Percentiles rank a stretch among this genome's conserved stretches.
These are phyloP conservation scores for Mimachlamys varia DNA, from an alignment of 2,888 invertebrate genomes.

Conservation along the genomic window DNA sequence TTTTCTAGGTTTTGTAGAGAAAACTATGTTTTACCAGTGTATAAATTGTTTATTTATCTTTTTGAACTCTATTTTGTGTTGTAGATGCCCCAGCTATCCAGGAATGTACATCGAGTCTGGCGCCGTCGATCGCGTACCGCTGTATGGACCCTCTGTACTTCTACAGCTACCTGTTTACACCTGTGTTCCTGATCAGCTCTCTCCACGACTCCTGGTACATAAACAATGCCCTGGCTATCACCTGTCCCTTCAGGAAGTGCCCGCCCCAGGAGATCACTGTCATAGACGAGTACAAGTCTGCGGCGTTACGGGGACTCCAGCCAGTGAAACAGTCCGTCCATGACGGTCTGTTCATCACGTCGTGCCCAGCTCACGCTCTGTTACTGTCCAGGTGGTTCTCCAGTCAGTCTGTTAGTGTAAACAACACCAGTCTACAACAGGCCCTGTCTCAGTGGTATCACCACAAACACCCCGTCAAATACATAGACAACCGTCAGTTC, in stretches of 20 bases:
- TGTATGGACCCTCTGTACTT: conserved; percentile 63
- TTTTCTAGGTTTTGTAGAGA: no score
- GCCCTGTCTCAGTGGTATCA: conserved; percentile 62
- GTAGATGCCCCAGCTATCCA: conserved; percentile 57
- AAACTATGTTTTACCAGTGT: no score
- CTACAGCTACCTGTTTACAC: conserved; percentile 61
- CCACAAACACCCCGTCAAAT: conserved; percentile 41
- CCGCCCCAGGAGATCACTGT: conserved; percentile 47
- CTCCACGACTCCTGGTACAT: conserved; percentile 65
- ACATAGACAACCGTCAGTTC: neutral
- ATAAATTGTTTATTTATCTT: no score
- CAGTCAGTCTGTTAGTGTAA: conserved; percentile 41
- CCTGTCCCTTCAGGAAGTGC: conserved; percentile 56
- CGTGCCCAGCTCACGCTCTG: conserved; percentile 61
- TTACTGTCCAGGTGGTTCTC: conserved; percentile 53
- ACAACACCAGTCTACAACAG: conserved; percentile 49
- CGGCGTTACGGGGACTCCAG: conserved; percentile 45
- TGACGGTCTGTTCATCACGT: conserved; percentile 61
- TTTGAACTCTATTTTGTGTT: neutral
- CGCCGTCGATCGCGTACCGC: conserved; percentile 54
- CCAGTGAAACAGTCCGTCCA: conserved; percentile 57
- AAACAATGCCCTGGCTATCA: conserved; percentile 52
- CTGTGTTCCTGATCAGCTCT: conserved; percentile 63
- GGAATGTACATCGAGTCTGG: conserved; percentile 57
- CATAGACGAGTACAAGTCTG: conserved; percentile 51